These are phyloP conservation scores for Zoanthus gigantus DNA, from an alignment of 92 coral and sea anemone genomes.

Conservation along the genomic window DNA sequence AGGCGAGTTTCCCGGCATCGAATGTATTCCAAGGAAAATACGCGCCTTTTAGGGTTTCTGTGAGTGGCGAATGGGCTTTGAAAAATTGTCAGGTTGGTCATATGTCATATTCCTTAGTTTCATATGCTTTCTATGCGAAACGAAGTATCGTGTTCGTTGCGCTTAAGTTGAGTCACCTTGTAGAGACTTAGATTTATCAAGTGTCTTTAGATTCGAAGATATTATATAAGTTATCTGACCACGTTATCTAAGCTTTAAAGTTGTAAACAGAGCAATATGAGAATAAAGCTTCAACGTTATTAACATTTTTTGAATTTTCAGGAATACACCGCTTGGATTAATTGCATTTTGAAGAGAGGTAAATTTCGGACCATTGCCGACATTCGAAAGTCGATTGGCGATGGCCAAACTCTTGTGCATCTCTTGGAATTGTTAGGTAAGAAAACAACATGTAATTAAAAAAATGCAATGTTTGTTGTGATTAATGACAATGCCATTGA, in stretches of 20 bases:
- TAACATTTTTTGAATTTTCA: constrained; percentile 10
- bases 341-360: constrained; percentile 78
- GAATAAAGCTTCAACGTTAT: neutral
- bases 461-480: constrained; percentile 17
- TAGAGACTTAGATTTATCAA: neutral
- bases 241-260: neutral
- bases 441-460: constrained; percentile 37
- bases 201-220: neutral
- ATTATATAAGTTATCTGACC: neutral
- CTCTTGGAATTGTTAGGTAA: constrained; percentile 88
- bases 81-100: constrained; percentile 82
- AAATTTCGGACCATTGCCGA: constrained; percentile 81
- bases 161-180: constrained; percentile 2
- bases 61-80: constrained; percentile 93
- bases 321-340: constrained; percentile 96
- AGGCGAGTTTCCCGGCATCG: constrained; percentile 61
- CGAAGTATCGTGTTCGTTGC: neutral
- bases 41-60: constrained; percentile 87
- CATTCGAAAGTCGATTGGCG: constrained; percentile 91
- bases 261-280: neutral
- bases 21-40: constrained; percentile 77
- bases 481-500: constrained; percentile 31
- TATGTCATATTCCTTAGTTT: neutral
- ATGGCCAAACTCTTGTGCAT: constrained; percentile 89
- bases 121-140: neutral